Evolutionary conservation across 2,797 vertebrate genomes (phyloP).

Genomic region (Moxostoma hubbsi): DNA sequence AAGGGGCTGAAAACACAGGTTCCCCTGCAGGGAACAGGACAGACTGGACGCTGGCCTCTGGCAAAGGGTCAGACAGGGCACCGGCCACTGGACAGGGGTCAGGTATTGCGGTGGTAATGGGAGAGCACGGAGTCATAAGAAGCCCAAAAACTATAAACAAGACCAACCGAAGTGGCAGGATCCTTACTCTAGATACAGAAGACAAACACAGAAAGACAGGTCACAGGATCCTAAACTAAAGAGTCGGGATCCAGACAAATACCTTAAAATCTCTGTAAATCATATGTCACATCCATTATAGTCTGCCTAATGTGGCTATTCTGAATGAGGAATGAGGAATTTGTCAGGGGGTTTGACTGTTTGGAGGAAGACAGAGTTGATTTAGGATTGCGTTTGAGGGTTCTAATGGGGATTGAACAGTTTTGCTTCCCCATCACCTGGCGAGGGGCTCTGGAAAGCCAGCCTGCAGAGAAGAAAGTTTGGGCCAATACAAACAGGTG

Average conservation of each 20-base stretch:
- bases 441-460: constrained; percentile 52
- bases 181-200: too few relatives aligned
- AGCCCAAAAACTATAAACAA: too few relatives aligned
- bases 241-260: background rate
- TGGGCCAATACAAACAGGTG: constrained; percentile 65
- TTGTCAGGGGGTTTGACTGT: background rate
- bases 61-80: too few relatives aligned
- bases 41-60: too few relatives aligned
- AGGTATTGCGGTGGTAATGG: too few relatives aligned
- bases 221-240: too few relatives aligned
- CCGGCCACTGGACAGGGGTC: too few relatives aligned
- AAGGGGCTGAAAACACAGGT: too few relatives aligned
- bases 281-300: constrained; percentile 40
- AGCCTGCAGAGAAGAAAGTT: constrained; percentile 22
- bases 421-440: constrained; percentile 63
- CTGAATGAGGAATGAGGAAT: constrained; percentile 10
- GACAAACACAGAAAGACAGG: too few relatives aligned
- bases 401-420: constrained; percentile 53
- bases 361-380: constrained; percentile 51
- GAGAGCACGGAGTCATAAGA: too few relatives aligned
- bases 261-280: background rate
- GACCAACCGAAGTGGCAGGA: too few relatives aligned
- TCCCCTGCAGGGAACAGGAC: too few relatives aligned
- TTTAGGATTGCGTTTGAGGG: constrained; percentile 61
- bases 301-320: background rate